phyloP scores from a whole-genome alignment of 1,140 invertebrate species.

The Helicoverpa armigera region DNA sequence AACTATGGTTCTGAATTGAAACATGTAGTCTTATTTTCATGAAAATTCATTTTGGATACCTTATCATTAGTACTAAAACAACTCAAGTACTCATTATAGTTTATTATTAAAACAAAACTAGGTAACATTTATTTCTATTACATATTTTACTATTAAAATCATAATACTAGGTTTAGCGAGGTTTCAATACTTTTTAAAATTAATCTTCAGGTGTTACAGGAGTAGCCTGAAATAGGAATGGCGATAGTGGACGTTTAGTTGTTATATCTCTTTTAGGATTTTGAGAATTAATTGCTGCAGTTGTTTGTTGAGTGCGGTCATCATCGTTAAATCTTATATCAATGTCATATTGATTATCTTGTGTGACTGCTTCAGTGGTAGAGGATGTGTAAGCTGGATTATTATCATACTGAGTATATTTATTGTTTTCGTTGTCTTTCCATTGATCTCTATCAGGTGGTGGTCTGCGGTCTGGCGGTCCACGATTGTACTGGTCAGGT shows the following conservation, averaged over 20 bases:
- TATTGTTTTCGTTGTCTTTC: not conserved
- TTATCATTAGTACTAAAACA: too few species aligned
- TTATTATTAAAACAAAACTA: too few species aligned
- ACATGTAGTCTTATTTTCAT: too few species aligned
- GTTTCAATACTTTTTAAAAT: not conserved
- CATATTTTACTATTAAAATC: too few species aligned
- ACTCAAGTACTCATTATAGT: too few species aligned
- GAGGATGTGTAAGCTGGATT: not conserved
- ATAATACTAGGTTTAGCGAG: too few species aligned
- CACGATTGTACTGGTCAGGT: not conserved
- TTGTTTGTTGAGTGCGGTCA: not conserved
- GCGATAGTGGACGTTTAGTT: not conserved
- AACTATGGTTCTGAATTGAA: too few species aligned
- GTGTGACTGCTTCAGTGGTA: not conserved
- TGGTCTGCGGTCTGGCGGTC: not conserved
- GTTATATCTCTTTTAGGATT: slow-evolving; percentile 18
- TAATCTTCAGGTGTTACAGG: slow-evolving; percentile 52
- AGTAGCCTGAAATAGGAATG: slow-evolving; percentile 48
- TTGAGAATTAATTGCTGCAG: not conserved
- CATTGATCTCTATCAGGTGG: not conserved
- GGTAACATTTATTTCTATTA: too few species aligned
- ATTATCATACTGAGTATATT: not conserved
- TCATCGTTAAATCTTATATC: slow-evolving; percentile 23
- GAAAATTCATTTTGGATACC: too few species aligned
- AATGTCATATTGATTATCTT: slow-evolving; percentile 6